These are phyloP conservation scores for Chrysolophus pictus DNA, from an alignment of 2,797 vertebrate genomes.

Conservation along the genomic window DNA sequence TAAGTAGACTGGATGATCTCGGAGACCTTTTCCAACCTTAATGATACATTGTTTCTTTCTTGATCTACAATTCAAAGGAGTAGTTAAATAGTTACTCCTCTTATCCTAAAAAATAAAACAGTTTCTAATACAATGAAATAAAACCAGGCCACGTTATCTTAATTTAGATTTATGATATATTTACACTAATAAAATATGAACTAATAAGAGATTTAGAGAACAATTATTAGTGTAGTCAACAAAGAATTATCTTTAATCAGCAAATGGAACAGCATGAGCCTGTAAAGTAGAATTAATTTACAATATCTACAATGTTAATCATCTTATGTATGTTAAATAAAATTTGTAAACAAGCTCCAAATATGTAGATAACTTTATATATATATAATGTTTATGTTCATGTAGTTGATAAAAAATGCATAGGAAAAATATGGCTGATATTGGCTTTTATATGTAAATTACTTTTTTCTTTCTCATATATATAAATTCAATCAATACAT, in stretches of 20 bases:
- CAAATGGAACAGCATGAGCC: background rate
- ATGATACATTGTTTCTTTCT: background rate
- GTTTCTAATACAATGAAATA: background rate
- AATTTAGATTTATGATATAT: background rate
- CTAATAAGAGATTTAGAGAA: background rate
- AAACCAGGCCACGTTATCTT: background rate
- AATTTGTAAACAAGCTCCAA: no score
- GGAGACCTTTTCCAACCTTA: no score
- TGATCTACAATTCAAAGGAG: background rate
- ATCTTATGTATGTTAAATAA: background rate
- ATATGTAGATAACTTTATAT: background rate
- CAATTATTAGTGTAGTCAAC: background rate
- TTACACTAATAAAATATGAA: background rate
- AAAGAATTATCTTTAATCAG: background rate
- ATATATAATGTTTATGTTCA: background rate
- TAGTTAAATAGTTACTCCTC: background rate
- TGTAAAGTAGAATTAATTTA: background rate
- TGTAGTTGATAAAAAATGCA: background rate
- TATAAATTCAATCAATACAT: background rate
- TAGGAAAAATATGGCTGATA: background rate
- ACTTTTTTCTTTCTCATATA: background rate
- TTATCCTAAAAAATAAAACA: background rate
- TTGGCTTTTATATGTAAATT: background rate
- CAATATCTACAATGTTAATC: background rate
- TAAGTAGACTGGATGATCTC: no score